Conservation (phyloP, 2,888 invertebrate species). For the Timema cristinae region DNA sequence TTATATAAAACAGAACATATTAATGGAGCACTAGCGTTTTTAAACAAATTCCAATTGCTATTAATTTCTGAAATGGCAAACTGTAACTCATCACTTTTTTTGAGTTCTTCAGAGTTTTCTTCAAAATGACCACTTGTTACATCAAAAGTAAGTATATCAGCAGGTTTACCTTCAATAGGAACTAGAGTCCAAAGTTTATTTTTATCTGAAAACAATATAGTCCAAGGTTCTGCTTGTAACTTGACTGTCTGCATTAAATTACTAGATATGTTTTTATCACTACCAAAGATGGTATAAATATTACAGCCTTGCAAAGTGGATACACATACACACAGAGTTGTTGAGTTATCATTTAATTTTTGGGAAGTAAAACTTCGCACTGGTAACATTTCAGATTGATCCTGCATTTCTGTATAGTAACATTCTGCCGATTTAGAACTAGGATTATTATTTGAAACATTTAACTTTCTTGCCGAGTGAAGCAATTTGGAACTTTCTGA, state of each 20-base stretch:
- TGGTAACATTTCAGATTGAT: slow-evolving; percentile 42
- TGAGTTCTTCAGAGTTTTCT: slow-evolving; percentile 17
- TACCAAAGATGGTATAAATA: slow-evolving; percentile 46
- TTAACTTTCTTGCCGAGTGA: no score
- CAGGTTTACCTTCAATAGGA: slow-evolving; percentile 30
- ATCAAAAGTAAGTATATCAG: slow-evolving; percentile 38
- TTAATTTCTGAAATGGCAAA: not conserved
- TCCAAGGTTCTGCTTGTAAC: slow-evolving; percentile 48
- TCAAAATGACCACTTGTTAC: slow-evolving; percentile 31
- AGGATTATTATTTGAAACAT: no score
- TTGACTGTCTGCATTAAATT: slow-evolving; percentile 44
- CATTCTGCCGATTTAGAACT: not conserved
- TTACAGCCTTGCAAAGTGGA: slow-evolving; percentile 49
- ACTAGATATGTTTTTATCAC: slow-evolving; percentile 34
- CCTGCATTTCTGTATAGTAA: slow-evolving; percentile 14
- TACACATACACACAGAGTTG: slow-evolving; percentile 52
- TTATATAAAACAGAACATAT: slow-evolving; percentile 63
- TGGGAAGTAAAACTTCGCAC: slow-evolving; percentile 46
- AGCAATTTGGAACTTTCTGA: not conserved
- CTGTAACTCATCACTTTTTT: not conserved
- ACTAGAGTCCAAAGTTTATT: slow-evolving; percentile 43
- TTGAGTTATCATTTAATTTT: slow-evolving; percentile 42
- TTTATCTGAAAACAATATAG: slow-evolving; percentile 42
- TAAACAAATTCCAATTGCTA: slow-evolving; percentile 33
- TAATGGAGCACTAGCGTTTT: slow-evolving; percentile 16